Evolutionary conservation across 2,888 invertebrate species (phyloP), one percentile per base, ranked within the genome.

Genomic region (Erannis defoliaria): DNA sequence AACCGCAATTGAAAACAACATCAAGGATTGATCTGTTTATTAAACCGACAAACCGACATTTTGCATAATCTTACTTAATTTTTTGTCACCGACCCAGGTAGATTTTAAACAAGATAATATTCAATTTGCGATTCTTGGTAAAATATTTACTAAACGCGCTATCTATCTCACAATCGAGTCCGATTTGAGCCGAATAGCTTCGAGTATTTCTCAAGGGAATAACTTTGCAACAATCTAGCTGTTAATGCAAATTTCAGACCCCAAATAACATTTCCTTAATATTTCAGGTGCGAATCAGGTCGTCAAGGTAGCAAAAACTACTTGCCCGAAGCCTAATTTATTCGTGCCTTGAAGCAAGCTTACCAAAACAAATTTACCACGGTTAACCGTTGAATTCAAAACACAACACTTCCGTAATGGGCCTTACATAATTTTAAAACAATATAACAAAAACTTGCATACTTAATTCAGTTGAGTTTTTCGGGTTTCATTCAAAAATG

Each of bases 391-490:
- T 67, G 75, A 78, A 60, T 62, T 66, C 60, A 62, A 59, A 68
- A 59, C 66, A 64, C 62, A 68, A 67, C 68, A 71, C 72, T 78
- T 81, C 79, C 80, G 78, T 64, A 66, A 76, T 62, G 72, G 67
- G 54, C 49, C 61, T 78, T 77, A 70, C 71, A 68, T 74, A 78
- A 76, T 68, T 76, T 72, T 70, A 74, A 72, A 74, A 74, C 71
- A 66, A 72, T 70, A 72, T 77, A 75, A 68, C 73, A 74, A 78
- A 83, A 82, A 78, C 81, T 81, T 80, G 84, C 89, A 87, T 89
- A 90, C 89, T 89, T 88, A 86, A 81, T 82, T 82, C 85, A 86
- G 88, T 79, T 72, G 76, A 72, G 72, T 78, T 64, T 71, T 73
- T 64, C 55, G 14, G 70, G 48, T 67, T 70, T 64, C 67, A 68